These are phyloP conservation scores for Acrocephalus arundinaceus DNA, from an alignment of 2,113 vertebrate species.

Conservation along the genomic window DNA sequence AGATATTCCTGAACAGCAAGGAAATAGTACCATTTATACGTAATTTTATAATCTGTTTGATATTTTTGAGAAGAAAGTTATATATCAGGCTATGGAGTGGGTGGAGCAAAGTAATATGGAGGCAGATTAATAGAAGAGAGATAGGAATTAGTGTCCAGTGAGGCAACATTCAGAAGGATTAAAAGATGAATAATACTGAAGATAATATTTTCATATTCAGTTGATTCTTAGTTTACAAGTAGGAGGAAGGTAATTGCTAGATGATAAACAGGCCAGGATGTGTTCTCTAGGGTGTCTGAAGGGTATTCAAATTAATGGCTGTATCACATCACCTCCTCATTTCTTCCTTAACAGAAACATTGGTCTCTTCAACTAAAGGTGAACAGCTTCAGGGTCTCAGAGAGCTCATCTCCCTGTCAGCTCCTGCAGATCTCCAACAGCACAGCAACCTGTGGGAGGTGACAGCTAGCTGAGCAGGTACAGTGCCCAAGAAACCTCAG, in stretches of 20 bases:
- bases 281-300: neutral
- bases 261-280: neutral
- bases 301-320: neutral
- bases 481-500: neutral
- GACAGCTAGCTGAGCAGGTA: neutral
- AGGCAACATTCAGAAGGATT: neutral
- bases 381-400: neutral
- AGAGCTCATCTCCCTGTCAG: neutral
- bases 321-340: neutral
- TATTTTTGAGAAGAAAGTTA: neutral
- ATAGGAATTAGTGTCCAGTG: neutral
- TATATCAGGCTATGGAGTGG: neutral
- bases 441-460: neutral
- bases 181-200: neutral
- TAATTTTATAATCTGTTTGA: neutral
- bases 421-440: neutral
- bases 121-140: neutral
- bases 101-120: neutral
- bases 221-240: neutral
- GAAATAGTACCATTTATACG: neutral
- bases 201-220: neutral
- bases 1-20: neutral
- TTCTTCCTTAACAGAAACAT: neutral
- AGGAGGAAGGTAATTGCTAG: neutral
- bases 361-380: neutral